Percentiles rank a stretch among this genome's conserved stretches.
These are phyloP conservation scores for Lanius collurio DNA, from an alignment of 2,113 vertebrate species.

Conservation along the genomic window DNA sequence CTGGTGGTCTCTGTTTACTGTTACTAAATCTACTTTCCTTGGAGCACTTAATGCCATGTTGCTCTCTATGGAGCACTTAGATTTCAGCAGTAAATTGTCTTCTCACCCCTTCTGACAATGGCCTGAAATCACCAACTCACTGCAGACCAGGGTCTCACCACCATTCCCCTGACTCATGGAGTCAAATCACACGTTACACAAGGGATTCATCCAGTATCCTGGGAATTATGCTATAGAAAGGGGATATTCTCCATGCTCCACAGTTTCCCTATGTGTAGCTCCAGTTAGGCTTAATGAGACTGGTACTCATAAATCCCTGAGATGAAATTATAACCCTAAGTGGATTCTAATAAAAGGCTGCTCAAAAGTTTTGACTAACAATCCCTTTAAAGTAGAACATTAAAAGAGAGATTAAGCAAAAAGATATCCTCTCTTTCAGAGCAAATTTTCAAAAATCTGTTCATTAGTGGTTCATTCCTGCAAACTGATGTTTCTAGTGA, in stretches of 20 bases:
- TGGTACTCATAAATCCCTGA: constrained; percentile 40
- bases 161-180: background rate
- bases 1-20: constrained; percentile 1
- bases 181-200: background rate
- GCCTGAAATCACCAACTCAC: background rate
- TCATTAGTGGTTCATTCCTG: background rate
- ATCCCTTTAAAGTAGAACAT: constrained; percentile 2
- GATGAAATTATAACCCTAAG: background rate
- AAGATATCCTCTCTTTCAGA: background rate
- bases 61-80: constrained; percentile 26
- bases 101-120: background rate
- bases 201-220: constrained; percentile 34
- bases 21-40: constrained; percentile 43
- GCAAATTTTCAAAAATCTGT: background rate
- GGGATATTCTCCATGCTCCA: constrained; percentile 15
- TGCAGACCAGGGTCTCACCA: background rate
- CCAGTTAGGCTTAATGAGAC: constrained; percentile 42
- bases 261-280: constrained; percentile 38
- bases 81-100: constrained; percentile 40
- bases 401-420: constrained; percentile 1
- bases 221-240: constrained; percentile 44
- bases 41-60: background rate
- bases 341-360: constrained; percentile 14
- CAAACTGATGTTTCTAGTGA: background rate
- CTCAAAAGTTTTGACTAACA: constrained; percentile 39